Evolutionary conservation across 2,888 invertebrate genomes (phyloP), one percentile per base, ranked within the genome.

Genomic region (Chrysolina haemoptera): DNA sequence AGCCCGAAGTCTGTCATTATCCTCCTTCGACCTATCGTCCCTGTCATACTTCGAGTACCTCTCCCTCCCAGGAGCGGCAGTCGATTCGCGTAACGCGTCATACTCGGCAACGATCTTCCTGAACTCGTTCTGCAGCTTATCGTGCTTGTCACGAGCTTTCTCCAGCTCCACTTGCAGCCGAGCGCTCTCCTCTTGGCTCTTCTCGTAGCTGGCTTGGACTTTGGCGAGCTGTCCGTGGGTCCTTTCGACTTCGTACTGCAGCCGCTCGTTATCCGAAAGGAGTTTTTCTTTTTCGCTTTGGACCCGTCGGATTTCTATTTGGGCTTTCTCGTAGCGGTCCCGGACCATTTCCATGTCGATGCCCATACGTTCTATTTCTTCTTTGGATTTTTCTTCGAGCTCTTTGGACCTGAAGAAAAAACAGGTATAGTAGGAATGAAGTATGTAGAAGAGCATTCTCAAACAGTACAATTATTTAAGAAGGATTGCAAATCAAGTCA

Each of bases 141-240:
- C 97, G 84, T 96, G 95, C 82, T 96, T 96, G 84, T 97, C 97
- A 84, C 95, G 95, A 90, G 96, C 93, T 88, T 96, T 97, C 86
- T 97, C 97, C 62, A 95, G 90, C 88, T 97, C 97, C 68, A 96
- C 90, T 85, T 96, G 95, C 82, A 96, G 92, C 82, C 96, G 91
- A 0, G 95, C 94, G 82, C 95, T 92, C 88, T 97, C 97, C 86
- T 97, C 97, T 86, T 67, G 53, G 53, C 67, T 67, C 55, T 67
- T 67, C 53, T 67, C 67, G 67, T 74, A 94, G 10, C 94, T 93
- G 14, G 93, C 94, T 85, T 95, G 95, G 12, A 95, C 93, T 88
- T 97, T 97, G 77, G 92, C 93, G 83, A 94, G 92, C 85, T 96
- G 96, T 73, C 95, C 93, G 89, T 96, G 96, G 0, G 96, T 93